phyloP scores from a whole-genome alignment of 2,888 invertebrate genomes.

The Macrostomum cliftonense region DNA sequence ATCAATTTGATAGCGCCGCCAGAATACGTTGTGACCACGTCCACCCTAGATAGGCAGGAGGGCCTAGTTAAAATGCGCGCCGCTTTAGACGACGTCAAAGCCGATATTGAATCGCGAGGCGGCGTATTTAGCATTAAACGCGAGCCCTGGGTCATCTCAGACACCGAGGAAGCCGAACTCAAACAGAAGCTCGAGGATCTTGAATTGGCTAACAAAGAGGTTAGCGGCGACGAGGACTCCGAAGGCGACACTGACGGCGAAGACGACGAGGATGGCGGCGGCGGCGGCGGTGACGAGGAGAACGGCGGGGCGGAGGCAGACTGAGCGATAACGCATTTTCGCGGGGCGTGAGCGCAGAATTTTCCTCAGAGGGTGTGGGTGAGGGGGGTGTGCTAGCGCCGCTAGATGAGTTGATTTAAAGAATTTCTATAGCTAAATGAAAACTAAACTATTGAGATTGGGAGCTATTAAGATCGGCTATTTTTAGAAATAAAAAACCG shows the following conservation, averaged over 20 bases:
- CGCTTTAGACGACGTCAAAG: constrained; percentile 68
- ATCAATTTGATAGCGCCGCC: constrained; percentile 97
- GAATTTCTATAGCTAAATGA: too few species aligned
- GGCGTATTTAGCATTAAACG: constrained; percentile 85
- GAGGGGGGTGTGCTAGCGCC: too few species aligned
- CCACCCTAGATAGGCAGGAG: constrained; percentile 82
- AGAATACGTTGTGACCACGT: constrained; percentile 90
- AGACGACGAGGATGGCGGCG: constrained; percentile 6
- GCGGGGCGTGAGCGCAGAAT: too few species aligned
- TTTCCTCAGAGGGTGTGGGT: too few species aligned
- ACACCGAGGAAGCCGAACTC: constrained; percentile 85
- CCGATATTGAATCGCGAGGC: constrained; percentile 57
- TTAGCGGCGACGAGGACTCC: constrained; percentile 50
- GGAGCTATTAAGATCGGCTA: too few species aligned
- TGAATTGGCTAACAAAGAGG: constrained; percentile 79
- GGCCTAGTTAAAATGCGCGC: constrained; percentile 71
- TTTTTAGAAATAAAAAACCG: too few species aligned
- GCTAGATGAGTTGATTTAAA: too few species aligned
- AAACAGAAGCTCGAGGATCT: constrained; percentile 77
- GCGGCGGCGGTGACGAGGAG: neutral
- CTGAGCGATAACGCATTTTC: too few species aligned
- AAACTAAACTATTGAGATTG: too few species aligned
- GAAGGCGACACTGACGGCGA: constrained; percentile 26
- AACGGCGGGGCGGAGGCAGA: too few species aligned
- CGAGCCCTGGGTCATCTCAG: constrained; percentile 88